Conservation (phyloP, 2,888 invertebrate genomes). For the Oscheius onirici region DNA sequence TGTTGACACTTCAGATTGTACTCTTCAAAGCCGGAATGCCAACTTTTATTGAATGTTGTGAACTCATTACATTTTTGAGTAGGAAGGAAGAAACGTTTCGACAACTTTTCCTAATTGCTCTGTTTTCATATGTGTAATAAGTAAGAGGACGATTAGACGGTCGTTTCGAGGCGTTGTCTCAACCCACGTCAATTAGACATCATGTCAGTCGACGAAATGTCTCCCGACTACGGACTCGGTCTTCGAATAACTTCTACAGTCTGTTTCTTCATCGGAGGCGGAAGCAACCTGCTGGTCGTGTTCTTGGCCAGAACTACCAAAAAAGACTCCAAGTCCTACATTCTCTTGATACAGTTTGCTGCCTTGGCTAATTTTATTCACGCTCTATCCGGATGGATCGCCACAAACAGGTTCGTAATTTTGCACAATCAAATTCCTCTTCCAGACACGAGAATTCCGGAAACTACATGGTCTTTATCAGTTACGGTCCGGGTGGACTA, state of each 20-base stretch:
- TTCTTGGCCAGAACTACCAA: not conserved
- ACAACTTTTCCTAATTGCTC: too few relatives aligned
- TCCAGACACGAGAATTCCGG: too few relatives aligned
- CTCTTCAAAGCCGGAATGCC: too few relatives aligned
- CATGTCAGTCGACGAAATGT: not conserved
- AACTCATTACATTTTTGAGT: too few relatives aligned
- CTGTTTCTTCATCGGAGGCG: not conserved
- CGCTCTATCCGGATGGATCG: not conserved
- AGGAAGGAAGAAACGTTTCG: too few relatives aligned
- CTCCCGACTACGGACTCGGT: not conserved
- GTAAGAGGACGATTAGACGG: too few relatives aligned
- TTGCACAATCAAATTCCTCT: not conserved
- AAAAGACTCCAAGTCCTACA: not conserved
- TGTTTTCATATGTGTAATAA: too few relatives aligned
- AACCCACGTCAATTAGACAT: too few relatives aligned
- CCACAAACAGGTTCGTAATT: not conserved
- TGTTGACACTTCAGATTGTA: too few relatives aligned
- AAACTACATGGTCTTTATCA: not conserved
- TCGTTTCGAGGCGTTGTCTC: too few relatives aligned
- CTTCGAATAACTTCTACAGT: not conserved
- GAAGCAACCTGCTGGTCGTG: not conserved
- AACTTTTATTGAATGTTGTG: too few relatives aligned
- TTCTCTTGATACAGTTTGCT: not conserved
- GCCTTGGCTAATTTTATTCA: not conserved
- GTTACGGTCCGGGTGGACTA: not conserved